These are phyloP conservation scores for Eledona agricola DNA, from an alignment of 2,888 invertebrate species.

Conservation along the genomic window DNA sequence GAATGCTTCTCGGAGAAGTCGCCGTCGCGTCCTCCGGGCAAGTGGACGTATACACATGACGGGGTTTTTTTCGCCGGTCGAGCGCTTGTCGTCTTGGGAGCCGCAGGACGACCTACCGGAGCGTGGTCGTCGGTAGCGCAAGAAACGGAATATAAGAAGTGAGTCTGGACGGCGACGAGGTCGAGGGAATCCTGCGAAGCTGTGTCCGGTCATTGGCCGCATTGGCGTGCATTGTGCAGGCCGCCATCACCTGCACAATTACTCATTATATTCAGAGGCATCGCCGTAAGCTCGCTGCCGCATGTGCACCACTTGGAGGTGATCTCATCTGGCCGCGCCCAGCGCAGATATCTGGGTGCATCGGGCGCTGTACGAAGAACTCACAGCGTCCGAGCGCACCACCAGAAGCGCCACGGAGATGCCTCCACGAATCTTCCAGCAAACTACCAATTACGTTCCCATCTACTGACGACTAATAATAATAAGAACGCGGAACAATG, in stretches of 20 bases:
- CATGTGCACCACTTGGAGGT: constrained; percentile 28
- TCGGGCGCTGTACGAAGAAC: too few species aligned
- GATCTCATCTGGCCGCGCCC: constrained; percentile 33
- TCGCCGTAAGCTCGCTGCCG: constrained; percentile 36
- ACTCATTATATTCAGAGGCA: constrained; percentile 46
- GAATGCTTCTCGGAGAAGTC: too few species aligned
- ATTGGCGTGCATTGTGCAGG: constrained; percentile 45
- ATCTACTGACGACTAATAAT: too few species aligned
- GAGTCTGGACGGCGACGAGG: constrained; percentile 39
- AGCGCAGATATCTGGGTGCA: constrained; percentile 17
- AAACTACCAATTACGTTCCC: too few species aligned
- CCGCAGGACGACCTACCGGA: constrained; percentile 32
- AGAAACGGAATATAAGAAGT: constrained; percentile 35
- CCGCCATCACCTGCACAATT: constrained; percentile 46
- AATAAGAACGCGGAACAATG: too few species aligned
- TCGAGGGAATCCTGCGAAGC: constrained; percentile 39
- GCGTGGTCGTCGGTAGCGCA: constrained; percentile 28
- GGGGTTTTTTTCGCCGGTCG: background rate
- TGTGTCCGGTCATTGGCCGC: constrained; percentile 48
- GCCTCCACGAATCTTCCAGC: too few species aligned
- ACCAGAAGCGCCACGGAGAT: too few species aligned
- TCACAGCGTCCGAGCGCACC: too few species aligned
- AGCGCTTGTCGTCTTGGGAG: background rate
- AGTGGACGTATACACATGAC: too few species aligned
- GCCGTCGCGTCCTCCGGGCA: too few species aligned